phyloP scores from a whole-genome alignment of 2,797 vertebrate species.

The Etheostoma perlongum region DNA sequence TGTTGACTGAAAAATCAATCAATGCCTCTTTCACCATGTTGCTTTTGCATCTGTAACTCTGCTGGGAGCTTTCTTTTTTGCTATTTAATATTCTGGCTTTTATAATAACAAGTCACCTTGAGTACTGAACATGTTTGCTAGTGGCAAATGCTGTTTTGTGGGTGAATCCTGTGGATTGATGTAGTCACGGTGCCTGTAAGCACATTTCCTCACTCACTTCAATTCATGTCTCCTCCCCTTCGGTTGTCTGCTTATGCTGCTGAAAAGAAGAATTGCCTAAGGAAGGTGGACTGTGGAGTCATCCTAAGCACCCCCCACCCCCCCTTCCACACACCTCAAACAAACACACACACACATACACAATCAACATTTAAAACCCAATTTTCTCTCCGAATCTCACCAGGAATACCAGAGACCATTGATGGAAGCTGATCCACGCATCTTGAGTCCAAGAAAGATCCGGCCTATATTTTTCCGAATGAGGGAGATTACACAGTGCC shows the following conservation, averaged over 20 bases:
- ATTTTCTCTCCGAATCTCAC: slow-evolving; percentile 16
- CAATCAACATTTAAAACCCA: slow-evolving; percentile 15
- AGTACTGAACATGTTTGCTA: slow-evolving; percentile 44
- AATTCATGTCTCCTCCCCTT: slow-evolving; percentile 36
- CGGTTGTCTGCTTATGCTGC: slow-evolving; percentile 43
- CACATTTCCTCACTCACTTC: slow-evolving; percentile 26
- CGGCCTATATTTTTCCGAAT: slow-evolving; percentile 91
- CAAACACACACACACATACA: background rate
- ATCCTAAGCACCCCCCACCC: slow-evolving; percentile 18
- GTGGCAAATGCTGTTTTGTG: slow-evolving; percentile 46
- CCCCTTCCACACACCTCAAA: too few species aligned
- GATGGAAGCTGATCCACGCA: slow-evolving; percentile 92
- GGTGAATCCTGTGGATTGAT: slow-evolving; percentile 43
- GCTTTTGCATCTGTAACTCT: slow-evolving; percentile 52
- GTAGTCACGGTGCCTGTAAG: slow-evolving; percentile 22
- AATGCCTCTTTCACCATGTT: slow-evolving; percentile 42
- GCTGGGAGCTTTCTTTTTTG: slow-evolving; percentile 43
- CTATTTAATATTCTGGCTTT: slow-evolving; percentile 59
- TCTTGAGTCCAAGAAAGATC: slow-evolving; percentile 92
- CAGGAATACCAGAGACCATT: slow-evolving; percentile 94
- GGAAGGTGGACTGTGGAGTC: slow-evolving; percentile 39
- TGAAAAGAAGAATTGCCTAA: slow-evolving; percentile 35
- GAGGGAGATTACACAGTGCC: slow-evolving; percentile 95
- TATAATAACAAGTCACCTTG: slow-evolving; percentile 64
- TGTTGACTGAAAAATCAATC: slow-evolving; percentile 59